phyloP scores from a whole-genome alignment of 2,113 vertebrate genomes.

The Corvus moneduloides region DNA sequence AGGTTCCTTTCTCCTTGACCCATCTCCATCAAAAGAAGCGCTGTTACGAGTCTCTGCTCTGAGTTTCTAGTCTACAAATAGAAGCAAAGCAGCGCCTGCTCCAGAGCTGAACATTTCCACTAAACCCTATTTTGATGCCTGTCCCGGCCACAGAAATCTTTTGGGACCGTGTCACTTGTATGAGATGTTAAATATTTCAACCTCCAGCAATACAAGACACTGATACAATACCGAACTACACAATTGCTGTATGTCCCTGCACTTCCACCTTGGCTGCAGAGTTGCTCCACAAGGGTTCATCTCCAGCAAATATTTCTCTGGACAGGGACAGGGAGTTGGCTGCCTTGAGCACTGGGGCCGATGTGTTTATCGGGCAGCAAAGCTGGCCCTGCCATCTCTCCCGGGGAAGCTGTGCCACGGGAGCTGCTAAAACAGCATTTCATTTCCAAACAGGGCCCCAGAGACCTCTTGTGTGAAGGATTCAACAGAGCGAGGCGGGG shows the following conservation, averaged over 20 bases:
- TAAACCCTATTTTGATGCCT: constrained; percentile 15
- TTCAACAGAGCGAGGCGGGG: not conserved
- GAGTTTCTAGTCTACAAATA: constrained; percentile 52
- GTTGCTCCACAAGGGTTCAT: not conserved
- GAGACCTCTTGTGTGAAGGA: constrained; percentile 38
- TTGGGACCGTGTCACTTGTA: not conserved
- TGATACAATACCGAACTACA: not conserved
- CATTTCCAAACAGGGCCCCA: constrained; percentile 43
- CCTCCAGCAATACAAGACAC: constrained; percentile 11
- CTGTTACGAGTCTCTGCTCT: not conserved
- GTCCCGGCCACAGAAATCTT: not conserved
- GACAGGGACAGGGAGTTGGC: not conserved
- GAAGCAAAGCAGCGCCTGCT: constrained; percentile 15
- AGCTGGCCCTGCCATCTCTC: constrained; percentile 10
- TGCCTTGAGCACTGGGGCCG: not conserved
- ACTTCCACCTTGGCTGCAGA: not conserved
- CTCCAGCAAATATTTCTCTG: not conserved
- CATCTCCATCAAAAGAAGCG: constrained; percentile 27
- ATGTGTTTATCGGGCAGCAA: not conserved
- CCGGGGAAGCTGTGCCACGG: not conserved
- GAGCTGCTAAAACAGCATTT: constrained; percentile 59
- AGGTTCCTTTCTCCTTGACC: constrained; percentile 64
- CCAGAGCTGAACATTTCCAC: constrained; percentile 38
- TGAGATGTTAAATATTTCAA: not conserved
- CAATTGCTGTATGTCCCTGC: not conserved